phyloP scores from a whole-genome alignment of 2,797 vertebrate species.

The Podarcis lilfordi region DNA sequence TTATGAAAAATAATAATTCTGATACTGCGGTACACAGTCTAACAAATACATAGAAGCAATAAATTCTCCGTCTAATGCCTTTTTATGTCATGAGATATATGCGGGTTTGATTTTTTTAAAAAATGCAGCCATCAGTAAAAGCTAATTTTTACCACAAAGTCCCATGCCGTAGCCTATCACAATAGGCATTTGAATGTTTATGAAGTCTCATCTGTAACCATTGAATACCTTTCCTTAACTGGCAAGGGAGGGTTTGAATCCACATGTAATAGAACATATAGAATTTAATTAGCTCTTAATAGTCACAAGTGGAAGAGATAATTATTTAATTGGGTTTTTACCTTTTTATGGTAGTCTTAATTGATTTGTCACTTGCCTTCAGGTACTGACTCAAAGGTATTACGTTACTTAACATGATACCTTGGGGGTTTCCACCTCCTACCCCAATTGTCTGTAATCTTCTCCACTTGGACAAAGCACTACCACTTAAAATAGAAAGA shows the following conservation, averaged over 20 bases:
- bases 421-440: constrained; percentile 9
- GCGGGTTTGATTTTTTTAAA: not conserved
- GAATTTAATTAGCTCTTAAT: constrained; percentile 47
- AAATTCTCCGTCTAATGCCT: not conserved
- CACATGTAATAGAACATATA: constrained; percentile 5
- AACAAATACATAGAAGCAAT: not conserved
- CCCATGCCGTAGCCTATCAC: not conserved
- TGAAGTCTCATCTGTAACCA: constrained; percentile 31
- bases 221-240: constrained; percentile 30
- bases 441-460: constrained; percentile 29
- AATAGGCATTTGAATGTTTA: constrained; percentile 9
- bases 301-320: constrained; percentile 39
- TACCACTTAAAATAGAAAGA: constrained; percentile 16
- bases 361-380: constrained; percentile 41
- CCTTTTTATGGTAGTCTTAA: constrained; percentile 19
- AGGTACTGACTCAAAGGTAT: not conserved
- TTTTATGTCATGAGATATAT: not conserved
- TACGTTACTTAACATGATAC: constrained; percentile 20
- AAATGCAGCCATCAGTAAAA: not conserved
- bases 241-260: not conserved
- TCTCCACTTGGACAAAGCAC: not conserved
- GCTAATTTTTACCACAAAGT: not conserved
- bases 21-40: not conserved
- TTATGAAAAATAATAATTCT: not conserved
- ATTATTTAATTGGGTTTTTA: constrained; percentile 45